A percentile compares a stretch with the other conserved stretches of the same genome.
phyloP scores from a whole-genome alignment of 1,140 invertebrate species.

The Sarcophaga bullata region DNA sequence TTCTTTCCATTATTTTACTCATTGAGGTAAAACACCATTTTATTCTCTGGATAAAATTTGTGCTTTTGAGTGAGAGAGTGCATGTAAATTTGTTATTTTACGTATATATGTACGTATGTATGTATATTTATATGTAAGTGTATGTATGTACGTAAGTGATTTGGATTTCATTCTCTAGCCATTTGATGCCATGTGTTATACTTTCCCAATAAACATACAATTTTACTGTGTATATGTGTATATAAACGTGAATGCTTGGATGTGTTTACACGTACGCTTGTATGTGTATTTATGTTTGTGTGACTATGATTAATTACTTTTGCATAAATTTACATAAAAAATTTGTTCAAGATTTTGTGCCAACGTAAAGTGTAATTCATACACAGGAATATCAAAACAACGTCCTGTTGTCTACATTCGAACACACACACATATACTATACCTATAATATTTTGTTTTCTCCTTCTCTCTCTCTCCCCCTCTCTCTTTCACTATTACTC shows the following conservation, averaged over 20 bases:
- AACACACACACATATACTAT: background rate
- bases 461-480: no score
- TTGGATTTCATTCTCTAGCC: background rate
- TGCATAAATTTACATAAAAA: conserved; percentile 65
- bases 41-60: no score
- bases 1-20: no score
- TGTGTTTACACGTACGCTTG: background rate
- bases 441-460: background rate
- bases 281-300: conserved; percentile 49
- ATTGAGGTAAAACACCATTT: no score
- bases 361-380: conserved; percentile 18
- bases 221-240: background rate
- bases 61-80: no score
- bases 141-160: no score
- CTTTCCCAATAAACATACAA: background rate
- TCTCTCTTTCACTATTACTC: no score
- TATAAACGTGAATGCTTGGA: background rate
- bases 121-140: no score
- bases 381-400: conserved; percentile 33
- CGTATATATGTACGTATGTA: no score
- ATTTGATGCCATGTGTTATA: conserved; percentile 2
- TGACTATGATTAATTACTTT: conserved; percentile 65
- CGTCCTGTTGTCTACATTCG: conserved; percentile 12
- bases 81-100: no score
- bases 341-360: conserved; percentile 60